Evolutionary conservation across 2,797 vertebrate genomes (phyloP).

Genomic region (Aselliscus stoliczkanus): DNA sequence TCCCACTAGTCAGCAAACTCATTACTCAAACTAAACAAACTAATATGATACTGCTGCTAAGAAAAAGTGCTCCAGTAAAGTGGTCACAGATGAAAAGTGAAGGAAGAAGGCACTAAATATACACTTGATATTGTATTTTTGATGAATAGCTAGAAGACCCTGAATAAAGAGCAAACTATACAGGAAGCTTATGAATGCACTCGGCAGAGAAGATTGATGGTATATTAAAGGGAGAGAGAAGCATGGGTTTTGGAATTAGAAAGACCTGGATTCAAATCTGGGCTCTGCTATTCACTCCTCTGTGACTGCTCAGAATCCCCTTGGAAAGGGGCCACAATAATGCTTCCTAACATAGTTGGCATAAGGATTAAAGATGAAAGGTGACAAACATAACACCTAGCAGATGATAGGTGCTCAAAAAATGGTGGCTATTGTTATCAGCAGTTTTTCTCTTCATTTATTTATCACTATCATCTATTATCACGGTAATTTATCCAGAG

Average conservation of each 20-base stretch:
- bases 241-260: background rate
- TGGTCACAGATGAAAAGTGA: background rate
- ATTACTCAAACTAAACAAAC: constrained; percentile 13
- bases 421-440: background rate
- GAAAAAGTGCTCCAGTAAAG: background rate
- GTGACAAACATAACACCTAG: background rate
- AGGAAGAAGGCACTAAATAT: background rate
- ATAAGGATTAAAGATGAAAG: background rate
- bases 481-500: background rate
- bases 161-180: background rate
- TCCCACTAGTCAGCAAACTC: background rate
- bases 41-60: background rate
- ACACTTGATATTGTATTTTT: background rate
- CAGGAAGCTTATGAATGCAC: background rate
- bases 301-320: background rate
- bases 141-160: background rate
- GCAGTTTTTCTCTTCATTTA: background rate
- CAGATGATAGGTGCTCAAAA: background rate
- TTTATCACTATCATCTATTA: background rate
- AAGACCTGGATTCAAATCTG: background rate
- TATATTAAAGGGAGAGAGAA: background rate
- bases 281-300: background rate
- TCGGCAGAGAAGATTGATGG: background rate
- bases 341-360: background rate
- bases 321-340: background rate